A percentile compares a stretch with the other conserved stretches of the same genome.
These are phyloP conservation scores for Andricus grossulariae DNA, from an alignment of 1,140 invertebrate species.

Conservation along the genomic window DNA sequence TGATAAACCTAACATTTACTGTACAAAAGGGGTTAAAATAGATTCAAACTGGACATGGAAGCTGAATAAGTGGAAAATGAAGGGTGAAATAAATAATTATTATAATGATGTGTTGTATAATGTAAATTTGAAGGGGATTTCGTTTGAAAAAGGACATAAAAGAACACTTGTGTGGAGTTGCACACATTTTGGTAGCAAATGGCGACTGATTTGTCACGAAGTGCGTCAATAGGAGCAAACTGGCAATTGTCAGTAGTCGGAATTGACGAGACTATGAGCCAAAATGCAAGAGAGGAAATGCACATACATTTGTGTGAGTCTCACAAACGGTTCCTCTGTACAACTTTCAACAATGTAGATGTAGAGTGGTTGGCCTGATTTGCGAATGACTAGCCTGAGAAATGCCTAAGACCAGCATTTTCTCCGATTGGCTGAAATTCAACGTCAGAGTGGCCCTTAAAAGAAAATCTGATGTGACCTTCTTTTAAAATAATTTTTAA, in stretches of 20 bases:
- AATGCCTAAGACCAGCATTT: background rate
- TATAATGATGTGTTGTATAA: background rate
- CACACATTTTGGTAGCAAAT: constrained; percentile 10
- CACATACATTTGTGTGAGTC: background rate
- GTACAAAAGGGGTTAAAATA: too few species aligned
- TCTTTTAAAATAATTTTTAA: too few species aligned
- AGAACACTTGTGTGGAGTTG: constrained; percentile 18
- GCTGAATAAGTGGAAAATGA: too few species aligned
- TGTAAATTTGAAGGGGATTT: background rate
- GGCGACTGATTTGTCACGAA: constrained; percentile 34
- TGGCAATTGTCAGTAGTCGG: constrained; percentile 3
- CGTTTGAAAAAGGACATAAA: constrained; percentile 18
- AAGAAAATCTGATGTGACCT: too few species aligned
- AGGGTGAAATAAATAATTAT: too few species aligned
- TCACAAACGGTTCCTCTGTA: background rate
- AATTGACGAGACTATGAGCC: constrained; percentile 10
- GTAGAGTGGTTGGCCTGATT: background rate
- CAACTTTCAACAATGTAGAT: background rate
- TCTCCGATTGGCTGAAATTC: background rate
- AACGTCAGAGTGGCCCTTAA: too few species aligned
- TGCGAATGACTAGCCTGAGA: background rate
- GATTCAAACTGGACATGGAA: too few species aligned
- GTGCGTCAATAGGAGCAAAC: constrained; percentile 21
- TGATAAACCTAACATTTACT: too few species aligned
- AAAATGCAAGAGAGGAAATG: constrained; percentile 15